A percentile compares a stretch with the other conserved stretches of the same genome.
These are phyloP conservation scores for Lathamus discolor DNA, from an alignment of 2,113 vertebrate species.

Conservation along the genomic window DNA sequence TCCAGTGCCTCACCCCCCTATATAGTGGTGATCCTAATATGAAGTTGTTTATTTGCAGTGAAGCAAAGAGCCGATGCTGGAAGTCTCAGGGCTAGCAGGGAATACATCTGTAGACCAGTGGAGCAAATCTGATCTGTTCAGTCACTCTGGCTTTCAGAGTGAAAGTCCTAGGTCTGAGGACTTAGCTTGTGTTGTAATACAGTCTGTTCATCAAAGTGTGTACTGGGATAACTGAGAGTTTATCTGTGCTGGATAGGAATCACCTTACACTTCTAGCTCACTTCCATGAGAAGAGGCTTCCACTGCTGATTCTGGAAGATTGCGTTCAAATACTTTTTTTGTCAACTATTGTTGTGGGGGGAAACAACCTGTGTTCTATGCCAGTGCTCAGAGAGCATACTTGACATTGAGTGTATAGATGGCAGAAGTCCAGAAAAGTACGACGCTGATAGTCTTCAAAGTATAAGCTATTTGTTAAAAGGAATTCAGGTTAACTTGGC, in stretches of 20 bases:
- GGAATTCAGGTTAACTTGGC: not conserved
- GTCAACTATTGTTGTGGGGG: accelerated
- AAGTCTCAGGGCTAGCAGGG: not conserved
- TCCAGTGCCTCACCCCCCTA: not conserved
- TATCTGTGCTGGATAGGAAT: not conserved
- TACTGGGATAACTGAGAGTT: not conserved
- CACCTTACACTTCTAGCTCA: not conserved
- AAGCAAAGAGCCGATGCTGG: not conserved
- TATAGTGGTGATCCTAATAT: not conserved
- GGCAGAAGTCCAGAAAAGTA: not conserved
- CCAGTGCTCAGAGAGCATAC: not conserved
- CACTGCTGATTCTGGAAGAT: not conserved
- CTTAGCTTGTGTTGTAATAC: not conserved
- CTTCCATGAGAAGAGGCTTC: not conserved
- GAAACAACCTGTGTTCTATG: not conserved
- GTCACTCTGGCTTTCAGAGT: slow-evolving; percentile 1
- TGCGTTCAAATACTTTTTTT: not conserved
- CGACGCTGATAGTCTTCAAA: accelerated
- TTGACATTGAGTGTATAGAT: not conserved
- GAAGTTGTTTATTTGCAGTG: not conserved
- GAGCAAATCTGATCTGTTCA: not conserved
- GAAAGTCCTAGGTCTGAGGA: not conserved
- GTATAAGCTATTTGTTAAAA: not conserved
- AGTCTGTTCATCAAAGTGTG: not conserved
- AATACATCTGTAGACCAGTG: not conserved